These are phyloP conservation scores for Leptinotarsa peninsularis DNA, from an alignment of 2,888 invertebrate species.

Conservation along the genomic window DNA sequence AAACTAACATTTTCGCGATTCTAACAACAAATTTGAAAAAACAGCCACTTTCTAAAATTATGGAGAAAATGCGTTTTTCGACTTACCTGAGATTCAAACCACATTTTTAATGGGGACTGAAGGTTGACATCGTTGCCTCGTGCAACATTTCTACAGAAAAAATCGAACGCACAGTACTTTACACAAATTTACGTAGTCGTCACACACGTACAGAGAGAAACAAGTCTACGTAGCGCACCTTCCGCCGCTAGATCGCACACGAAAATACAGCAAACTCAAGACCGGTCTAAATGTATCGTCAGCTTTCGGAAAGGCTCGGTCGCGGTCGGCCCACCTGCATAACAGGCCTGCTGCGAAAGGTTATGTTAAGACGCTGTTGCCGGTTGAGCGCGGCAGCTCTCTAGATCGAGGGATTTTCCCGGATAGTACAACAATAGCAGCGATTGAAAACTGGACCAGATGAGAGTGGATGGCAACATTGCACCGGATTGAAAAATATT, in stretches of 20 bases:
- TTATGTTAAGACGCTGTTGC: slow-evolving; percentile 56
- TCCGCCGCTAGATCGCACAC: slow-evolving; percentile 47
- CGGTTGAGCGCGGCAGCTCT: not conserved
- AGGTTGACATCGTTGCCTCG: slow-evolving; percentile 64
- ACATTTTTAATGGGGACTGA: slow-evolving; percentile 64
- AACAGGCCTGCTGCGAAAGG: slow-evolving; percentile 64
- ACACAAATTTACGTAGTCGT: slow-evolving; percentile 42
- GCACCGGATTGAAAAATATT: slow-evolving; percentile 40
- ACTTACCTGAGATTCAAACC: slow-evolving; percentile 67
- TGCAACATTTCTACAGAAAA: slow-evolving; percentile 62
- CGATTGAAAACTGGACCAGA: not conserved
- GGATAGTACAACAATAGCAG: too few species aligned
- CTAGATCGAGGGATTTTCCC: not conserved
- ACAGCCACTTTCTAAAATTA: not conserved
- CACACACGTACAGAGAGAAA: slow-evolving; percentile 40
- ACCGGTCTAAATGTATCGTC: slow-evolving; percentile 63
- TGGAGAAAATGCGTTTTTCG: slow-evolving; percentile 1
- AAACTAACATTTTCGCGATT: slow-evolving; percentile 14
- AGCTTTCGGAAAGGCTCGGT: slow-evolving; percentile 62
- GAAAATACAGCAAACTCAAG: slow-evolving; percentile 56
- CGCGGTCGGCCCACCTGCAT: slow-evolving; percentile 68
- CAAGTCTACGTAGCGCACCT: slow-evolving; percentile 47
- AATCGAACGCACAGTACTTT: slow-evolving; percentile 43
- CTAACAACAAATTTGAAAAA: slow-evolving; percentile 7
- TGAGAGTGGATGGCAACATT: slow-evolving; percentile 22